Evolutionary conservation across 1,140 invertebrate species (phyloP).

Genomic region (Ips typographus): DNA sequence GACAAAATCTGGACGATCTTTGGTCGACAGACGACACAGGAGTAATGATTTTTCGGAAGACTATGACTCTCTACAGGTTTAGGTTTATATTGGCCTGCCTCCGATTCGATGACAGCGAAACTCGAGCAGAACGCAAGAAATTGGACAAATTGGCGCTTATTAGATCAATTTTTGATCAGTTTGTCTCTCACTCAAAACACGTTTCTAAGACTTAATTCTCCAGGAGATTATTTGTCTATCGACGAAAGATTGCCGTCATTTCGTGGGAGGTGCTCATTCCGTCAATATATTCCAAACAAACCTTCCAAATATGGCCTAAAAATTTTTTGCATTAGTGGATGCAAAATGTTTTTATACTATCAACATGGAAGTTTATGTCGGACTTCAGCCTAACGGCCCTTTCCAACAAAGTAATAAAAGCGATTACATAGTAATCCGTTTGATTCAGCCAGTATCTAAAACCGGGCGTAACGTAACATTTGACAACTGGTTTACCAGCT

Average conservation of each 20-base stretch:
- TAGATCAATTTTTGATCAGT: no score
- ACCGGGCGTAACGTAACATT: conserved; percentile 26
- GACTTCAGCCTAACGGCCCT: conserved; percentile 7
- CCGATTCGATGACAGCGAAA: no score
- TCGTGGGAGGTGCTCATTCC: conserved; percentile 16
- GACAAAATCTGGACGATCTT: no score
- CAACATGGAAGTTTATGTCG: conserved; percentile 12
- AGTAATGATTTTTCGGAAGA: no score
- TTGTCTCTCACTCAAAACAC: no score
- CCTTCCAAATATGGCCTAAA: conserved; percentile 48
- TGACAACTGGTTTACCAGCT: conserved; percentile 29
- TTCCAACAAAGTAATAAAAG: neutral
- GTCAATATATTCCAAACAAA: conserved; percentile 33
- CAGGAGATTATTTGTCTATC: conserved; percentile 6
- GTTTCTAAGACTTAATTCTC: no score
- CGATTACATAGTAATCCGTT: neutral
- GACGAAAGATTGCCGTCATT: conserved; percentile 24
- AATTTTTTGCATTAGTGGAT: conserved; percentile 34
- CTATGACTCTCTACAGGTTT: no score
- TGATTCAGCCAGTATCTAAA: neutral
- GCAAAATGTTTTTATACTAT: conserved; percentile 24
- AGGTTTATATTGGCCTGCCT: no score
- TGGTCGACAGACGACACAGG: no score
- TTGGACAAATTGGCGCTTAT: no score
- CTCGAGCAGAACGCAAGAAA: no score